Evolutionary conservation across 2,888 invertebrate species (phyloP), one percentile per base, ranked within the genome.

Genomic region (Serripes groenlandicus): DNA sequence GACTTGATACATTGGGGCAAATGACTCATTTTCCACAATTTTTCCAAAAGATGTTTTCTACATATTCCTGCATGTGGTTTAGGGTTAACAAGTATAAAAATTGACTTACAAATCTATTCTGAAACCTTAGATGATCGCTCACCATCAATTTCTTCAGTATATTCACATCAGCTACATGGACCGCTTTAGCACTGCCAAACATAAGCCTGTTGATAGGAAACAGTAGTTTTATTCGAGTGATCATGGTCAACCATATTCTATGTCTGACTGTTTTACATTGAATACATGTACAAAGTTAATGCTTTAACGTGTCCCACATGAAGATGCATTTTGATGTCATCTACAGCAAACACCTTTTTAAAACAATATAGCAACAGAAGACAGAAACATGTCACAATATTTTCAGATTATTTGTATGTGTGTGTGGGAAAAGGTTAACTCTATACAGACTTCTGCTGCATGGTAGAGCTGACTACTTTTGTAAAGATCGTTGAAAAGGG

Each of bases 101-200:
- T 23, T n/a, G 0, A 82, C 82, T 76, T 75, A 89, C 89, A 81
- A 68, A 78, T 80, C 89, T 76, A 76, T 90, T 89, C 18, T 85
- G 78, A 37, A 88, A 89, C 30, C 77, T 70, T 28, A 78, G 73
- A 58, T 89, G 89, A 26, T 90, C 88, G 62, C 87, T 89, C n/a
- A 89, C 81, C 64, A 89, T 78, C 9, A 90, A 75, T 58, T 89
- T 85, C 66, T 88, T 88, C 62, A 89, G 49, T 7, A 87, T 30
- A 1, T 88, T 85, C 18, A 77, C 71, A 26, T 89, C 88, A 21
- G 73, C 77, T 4, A 88, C 64, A 18, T 87, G 60, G n/a, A 89
- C 60, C n/a, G 11, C 23, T 34, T 30, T 56, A 21, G 56, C 52
- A 11, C 9, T 21, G 34, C 71, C 71, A 34, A 56, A 7, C 4